Conservation (phyloP, 2,113 vertebrate genomes). For the Balaeniceps rex region DNA sequence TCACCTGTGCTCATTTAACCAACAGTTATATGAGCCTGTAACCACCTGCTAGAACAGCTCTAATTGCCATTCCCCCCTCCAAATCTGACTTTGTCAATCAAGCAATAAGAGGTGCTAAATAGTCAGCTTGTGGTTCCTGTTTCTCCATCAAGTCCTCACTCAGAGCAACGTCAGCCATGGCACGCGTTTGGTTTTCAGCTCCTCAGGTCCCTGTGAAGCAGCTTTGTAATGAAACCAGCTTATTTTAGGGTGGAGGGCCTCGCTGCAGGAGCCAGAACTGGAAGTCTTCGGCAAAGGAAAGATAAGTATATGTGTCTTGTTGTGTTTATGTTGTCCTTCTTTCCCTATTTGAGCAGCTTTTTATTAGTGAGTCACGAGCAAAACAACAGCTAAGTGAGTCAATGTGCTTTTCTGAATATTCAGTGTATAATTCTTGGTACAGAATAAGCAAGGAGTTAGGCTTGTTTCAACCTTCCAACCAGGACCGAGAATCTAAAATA, state of each 20-base stretch:
- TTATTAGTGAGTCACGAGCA: not conserved
- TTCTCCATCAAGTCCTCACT: not conserved
- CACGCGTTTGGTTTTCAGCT: rapidly evolving
- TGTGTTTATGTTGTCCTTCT: not conserved
- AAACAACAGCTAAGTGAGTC: not conserved
- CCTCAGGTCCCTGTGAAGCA: not conserved
- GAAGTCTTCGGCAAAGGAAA: not conserved
- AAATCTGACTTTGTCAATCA: not conserved
- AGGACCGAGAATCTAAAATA: not conserved
- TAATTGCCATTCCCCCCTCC: not conserved
- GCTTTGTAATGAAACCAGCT: not conserved
- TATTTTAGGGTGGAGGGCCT: not conserved
- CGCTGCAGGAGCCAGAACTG: not conserved
- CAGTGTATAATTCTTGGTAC: too few relatives aligned
- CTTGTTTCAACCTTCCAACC: not conserved
- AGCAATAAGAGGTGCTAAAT: not conserved
- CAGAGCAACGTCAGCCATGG: rapidly evolving
- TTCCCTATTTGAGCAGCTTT: not conserved
- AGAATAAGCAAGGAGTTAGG: not conserved
- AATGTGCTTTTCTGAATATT: not conserved
- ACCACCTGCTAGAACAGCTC: not conserved
- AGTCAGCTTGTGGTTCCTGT: not conserved
- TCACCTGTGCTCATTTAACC: not conserved
- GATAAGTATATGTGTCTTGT: rapidly evolving
- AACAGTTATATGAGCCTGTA: not conserved